Conservation (phyloP, 2,113 vertebrate species). For the Malaclemys terrapin region DNA sequence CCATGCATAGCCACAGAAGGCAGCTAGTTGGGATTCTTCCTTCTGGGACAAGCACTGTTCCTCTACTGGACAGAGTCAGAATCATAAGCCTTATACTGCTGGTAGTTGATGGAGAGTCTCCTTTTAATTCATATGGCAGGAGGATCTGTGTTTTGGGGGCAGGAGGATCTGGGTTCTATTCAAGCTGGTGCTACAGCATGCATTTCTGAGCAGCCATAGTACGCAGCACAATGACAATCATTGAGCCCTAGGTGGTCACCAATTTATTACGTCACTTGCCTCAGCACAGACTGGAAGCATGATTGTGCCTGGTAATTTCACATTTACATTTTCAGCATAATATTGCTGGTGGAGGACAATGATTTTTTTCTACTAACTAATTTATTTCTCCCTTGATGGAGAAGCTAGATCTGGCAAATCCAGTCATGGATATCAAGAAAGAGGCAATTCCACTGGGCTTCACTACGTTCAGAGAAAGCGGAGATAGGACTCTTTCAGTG, state of each 20-base stretch:
- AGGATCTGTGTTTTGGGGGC: not conserved
- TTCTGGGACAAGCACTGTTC: not conserved
- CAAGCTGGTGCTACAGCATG: fast-evolving
- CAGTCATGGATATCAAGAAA: fast-evolving
- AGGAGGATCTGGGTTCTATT: not conserved
- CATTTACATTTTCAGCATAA: not conserved
- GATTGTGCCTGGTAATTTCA: not conserved
- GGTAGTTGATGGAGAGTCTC: not conserved
- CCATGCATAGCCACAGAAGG: fast-evolving
- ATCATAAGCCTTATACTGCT: not conserved
- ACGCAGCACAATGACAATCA: not conserved
- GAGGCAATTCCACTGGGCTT: not conserved
- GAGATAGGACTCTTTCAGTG: not conserved
- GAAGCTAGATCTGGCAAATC: not conserved
- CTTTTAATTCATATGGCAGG: not conserved
- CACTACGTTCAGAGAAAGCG: not conserved
- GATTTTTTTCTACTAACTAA: not conserved
- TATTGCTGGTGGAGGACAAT: not conserved
- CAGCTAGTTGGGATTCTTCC: not conserved
- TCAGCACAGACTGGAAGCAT: not conserved
- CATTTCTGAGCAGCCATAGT: not conserved
- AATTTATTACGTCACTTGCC: not conserved
- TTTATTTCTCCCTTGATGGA: not conserved
- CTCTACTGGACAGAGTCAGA: fast-evolving
- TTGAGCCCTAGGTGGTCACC: not conserved